phyloP scores from a whole-genome alignment of 2,797 vertebrate species.

The Sebastes reedi region DNA sequence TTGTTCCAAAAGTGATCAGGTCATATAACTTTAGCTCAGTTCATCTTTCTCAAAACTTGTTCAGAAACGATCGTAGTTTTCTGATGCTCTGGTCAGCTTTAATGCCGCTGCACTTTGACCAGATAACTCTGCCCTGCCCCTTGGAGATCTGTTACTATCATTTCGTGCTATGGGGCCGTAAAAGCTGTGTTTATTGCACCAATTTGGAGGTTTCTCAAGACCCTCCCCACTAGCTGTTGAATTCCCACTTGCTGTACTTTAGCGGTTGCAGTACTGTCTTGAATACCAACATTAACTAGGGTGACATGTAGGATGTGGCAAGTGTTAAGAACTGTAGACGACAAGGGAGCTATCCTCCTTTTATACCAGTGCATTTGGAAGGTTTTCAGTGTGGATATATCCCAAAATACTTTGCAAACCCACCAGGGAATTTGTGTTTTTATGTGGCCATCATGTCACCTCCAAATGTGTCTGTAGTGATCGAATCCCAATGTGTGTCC shows the following conservation, averaged over 20 bases:
- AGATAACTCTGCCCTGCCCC: neutral
- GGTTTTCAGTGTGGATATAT: neutral
- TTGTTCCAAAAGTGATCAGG: neutral
- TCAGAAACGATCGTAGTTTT: neutral
- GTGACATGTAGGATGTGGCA: neutral
- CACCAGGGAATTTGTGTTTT: slow-evolving; percentile 1
- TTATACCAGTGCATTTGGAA: neutral
- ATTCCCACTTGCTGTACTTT: neutral
- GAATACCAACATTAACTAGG: neutral
- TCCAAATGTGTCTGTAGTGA: neutral
- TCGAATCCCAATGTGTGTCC: neutral
- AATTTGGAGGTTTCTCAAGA: slow-evolving; percentile 1
- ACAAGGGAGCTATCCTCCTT: neutral
- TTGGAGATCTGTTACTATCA: slow-evolving; percentile 13
- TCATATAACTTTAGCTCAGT: neutral
- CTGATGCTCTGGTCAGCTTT: neutral
- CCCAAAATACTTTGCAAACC: neutral
- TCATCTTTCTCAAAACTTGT: neutral
- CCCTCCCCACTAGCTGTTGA: neutral
- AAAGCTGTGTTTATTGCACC: slow-evolving; percentile 37
- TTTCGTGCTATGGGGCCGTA: slow-evolving; percentile 8
- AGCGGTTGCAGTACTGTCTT: neutral
- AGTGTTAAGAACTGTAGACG: neutral
- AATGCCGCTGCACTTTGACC: neutral
- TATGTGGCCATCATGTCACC: neutral